These are phyloP conservation scores for Hylomyscus alleni DNA, from an alignment of 2,797 vertebrate species.

Conservation along the genomic window DNA sequence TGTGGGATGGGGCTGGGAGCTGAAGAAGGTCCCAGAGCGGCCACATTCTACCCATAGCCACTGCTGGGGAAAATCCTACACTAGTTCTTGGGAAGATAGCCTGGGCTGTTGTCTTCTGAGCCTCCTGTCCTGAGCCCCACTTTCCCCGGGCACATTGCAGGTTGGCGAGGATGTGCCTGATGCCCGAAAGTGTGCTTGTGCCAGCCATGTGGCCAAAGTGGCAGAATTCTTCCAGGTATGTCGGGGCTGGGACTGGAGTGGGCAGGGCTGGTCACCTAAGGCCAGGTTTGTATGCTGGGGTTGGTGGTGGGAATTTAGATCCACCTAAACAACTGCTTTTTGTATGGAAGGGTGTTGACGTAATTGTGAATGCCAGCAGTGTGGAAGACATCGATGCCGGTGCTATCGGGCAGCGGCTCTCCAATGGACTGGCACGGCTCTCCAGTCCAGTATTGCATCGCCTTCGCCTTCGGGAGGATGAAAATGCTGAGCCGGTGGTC, in stretches of 20 bases:
- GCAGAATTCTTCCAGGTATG: constrained; percentile 98
- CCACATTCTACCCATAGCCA: background rate
- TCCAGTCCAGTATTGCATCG: constrained; percentile 96
- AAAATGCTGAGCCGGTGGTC: constrained; percentile 94
- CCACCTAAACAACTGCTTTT: constrained; percentile 24
- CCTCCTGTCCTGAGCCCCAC: background rate
- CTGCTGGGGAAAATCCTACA: background rate
- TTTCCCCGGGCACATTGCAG: constrained; percentile 84
- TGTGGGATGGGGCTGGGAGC: background rate
- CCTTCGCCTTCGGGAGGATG: constrained; percentile 94
- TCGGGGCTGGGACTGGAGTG: background rate
- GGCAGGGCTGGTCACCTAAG: background rate
- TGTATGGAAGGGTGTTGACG: constrained; percentile 93
- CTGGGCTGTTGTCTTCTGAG: background rate
- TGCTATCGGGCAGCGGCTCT: constrained; percentile 96
- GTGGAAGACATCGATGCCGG: constrained; percentile 97
- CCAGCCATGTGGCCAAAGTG: constrained; percentile 97
- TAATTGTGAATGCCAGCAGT: constrained; percentile 97
- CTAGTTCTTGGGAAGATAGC: background rate
- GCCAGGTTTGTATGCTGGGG: background rate
- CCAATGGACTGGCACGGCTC: constrained; percentile 93
- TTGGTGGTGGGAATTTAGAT: background rate
- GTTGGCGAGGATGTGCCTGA: constrained; percentile 98
- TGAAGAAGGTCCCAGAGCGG: background rate
- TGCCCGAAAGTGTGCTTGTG: constrained; percentile 97